phyloP scores from a whole-genome alignment of 2,797 vertebrate genomes.

The Ciconia nigra region DNA sequence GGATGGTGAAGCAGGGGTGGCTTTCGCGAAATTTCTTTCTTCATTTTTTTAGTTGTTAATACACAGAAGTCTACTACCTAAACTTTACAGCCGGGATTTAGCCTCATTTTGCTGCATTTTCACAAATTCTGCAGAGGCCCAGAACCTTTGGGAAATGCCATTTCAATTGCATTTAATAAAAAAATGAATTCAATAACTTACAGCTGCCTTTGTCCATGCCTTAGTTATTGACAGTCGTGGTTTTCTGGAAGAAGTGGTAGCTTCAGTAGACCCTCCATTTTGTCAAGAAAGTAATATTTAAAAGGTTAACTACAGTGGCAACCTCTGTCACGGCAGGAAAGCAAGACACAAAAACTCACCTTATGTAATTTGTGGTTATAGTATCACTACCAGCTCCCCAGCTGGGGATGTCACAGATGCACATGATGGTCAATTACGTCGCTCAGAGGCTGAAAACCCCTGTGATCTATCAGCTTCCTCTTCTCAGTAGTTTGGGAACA shows the following conservation, averaged over 20 bases:
- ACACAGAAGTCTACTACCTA: background rate
- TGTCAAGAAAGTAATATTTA: background rate
- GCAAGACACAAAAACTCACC: background rate
- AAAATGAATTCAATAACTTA: background rate
- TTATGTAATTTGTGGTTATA: background rate
- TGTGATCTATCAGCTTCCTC: background rate
- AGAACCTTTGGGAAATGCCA: background rate
- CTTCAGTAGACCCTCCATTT: background rate
- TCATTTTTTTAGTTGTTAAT: background rate
- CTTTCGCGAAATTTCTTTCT: background rate
- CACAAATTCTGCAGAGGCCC: background rate
- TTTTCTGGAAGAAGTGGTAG: background rate
- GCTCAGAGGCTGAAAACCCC: background rate
- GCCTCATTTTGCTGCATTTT: background rate
- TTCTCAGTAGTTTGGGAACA: background rate
- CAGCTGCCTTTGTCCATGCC: background rate
- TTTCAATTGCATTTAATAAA: background rate
- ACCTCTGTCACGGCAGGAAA: background rate
- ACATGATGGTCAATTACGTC: rapidly evolving
- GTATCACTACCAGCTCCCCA: background rate
- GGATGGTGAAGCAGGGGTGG: background rate
- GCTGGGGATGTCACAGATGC: background rate
- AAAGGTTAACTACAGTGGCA: background rate
- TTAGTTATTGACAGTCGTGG: background rate
- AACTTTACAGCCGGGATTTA: background rate